A percentile compares a stretch with the other conserved stretches of the same genome.
Conservation (phyloP, 2,888 invertebrate species). For the Theretra japonica region DNA sequence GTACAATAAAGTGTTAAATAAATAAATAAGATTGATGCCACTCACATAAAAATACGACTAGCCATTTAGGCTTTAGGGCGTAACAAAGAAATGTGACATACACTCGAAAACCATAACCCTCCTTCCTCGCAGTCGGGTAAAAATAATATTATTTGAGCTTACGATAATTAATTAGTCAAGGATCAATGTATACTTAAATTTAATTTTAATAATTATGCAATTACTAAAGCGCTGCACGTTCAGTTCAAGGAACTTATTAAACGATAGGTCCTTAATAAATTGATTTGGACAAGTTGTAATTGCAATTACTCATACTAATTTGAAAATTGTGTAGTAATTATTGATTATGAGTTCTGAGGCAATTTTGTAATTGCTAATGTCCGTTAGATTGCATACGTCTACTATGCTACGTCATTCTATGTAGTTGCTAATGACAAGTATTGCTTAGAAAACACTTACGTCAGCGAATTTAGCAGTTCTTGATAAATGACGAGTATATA, state of each 20-base stretch:
- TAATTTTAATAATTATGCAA: background rate
- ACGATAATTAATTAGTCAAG: too few species aligned
- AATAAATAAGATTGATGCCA: too few species aligned
- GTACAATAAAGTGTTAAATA: too few species aligned
- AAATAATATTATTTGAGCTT: too few species aligned
- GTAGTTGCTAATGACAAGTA: background rate
- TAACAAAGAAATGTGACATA: too few species aligned
- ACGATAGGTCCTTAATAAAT: constrained; percentile 11
- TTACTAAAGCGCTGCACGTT: background rate
- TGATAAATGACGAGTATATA: background rate
- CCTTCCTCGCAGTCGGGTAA: too few species aligned
- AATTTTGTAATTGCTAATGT: constrained; percentile 12
- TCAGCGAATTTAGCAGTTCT: background rate
- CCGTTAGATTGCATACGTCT: background rate
- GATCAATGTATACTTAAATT: background rate
- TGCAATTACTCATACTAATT: constrained; percentile 14
- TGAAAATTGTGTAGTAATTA: constrained; percentile 13
- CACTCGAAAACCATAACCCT: too few species aligned
- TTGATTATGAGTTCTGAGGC: constrained; percentile 9
- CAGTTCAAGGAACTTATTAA: constrained; percentile 8
- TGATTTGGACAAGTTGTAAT: constrained; percentile 22
- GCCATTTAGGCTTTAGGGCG: too few species aligned
- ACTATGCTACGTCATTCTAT: background rate
- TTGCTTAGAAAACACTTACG: background rate
- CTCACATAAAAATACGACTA: too few species aligned